Conservation (phyloP, 2,113 vertebrate species). For the Bungarus multicinctus region DNA sequence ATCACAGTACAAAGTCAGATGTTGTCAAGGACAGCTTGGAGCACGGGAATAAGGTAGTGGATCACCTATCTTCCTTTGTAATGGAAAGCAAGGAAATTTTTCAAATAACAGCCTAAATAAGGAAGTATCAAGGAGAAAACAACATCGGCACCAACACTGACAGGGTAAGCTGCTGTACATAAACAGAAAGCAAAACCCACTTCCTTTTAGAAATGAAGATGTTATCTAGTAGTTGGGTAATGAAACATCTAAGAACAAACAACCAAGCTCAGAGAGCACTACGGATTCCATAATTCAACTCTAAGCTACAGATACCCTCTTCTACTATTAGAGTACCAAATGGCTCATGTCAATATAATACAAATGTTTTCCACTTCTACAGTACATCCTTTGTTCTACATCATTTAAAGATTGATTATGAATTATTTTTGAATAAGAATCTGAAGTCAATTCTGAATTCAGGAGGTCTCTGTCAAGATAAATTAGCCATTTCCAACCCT, state of each 20-base stretch:
- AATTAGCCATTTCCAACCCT: background rate
- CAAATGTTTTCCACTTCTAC: background rate
- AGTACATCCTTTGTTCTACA: background rate
- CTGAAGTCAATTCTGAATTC: background rate
- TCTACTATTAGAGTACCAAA: background rate
- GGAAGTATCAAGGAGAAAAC: background rate
- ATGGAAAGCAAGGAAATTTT: background rate
- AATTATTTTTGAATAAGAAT: background rate
- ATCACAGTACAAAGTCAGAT: background rate
- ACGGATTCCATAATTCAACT: background rate
- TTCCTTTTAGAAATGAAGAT: background rate
- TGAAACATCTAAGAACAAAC: background rate
- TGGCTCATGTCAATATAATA: background rate
- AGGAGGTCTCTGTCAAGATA: background rate
- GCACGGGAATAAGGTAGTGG: background rate
- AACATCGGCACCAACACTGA: background rate
- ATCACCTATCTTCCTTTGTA: background rate
- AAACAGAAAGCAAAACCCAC: background rate
- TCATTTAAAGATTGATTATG: background rate
- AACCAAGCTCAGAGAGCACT: background rate
- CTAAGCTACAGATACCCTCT: background rate
- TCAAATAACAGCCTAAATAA: background rate
- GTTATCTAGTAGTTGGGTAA: background rate
- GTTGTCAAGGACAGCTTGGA: background rate
- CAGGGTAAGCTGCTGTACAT: background rate